Base-by-base conservation (phyloP, 2,113 vertebrate species). In the Stigmatopora nigra region DNA sequence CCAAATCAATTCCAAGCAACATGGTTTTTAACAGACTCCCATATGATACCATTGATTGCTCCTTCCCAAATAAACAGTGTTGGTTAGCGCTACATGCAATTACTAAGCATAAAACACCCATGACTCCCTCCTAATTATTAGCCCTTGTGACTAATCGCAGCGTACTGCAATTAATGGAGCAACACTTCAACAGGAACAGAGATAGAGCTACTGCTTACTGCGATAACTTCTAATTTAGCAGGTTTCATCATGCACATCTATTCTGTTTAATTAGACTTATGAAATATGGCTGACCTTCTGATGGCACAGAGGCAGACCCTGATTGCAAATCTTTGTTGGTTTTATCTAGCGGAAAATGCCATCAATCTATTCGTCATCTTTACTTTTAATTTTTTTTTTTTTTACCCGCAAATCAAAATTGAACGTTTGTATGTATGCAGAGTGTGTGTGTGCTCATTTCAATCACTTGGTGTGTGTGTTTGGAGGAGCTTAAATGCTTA, bases 101-200 rank as follows among this genome's bases (percentile, higher is more conserved):
- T 88, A 87, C 74, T 67, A 60, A 45, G 73, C 63, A 73, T 87
- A 87, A 87, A 85, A 82, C 83, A 86, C 79, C 82, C 76, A 70
- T 72, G 78, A 84, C 83, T 82, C 82, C 77, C 78, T 86, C 76
- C 78, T 90, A 87, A 89, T 89, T 88, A 87, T 80, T 80, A 86
- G 77, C 84, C 71, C 78, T 73, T 65, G 86, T 87, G 86, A 89
- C 87, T 89, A 89, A 89, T 88, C 83, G 87, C 83, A 84, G 82
- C 67, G 68, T 63, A 44, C 69, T 72, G 78, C 80, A 85, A 88
- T 86, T 87, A 84, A 88, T 87, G 72, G 79, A 68, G 74, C 69
- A 72, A 79, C 80, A 78, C 81, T 78, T 80, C 72, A 73, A 70
- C 58, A 62, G 58, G 61, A 82, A 67, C 69, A 60, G 63, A 68